Base-by-base conservation (phyloP, 1,140 invertebrate genomes). In the Drepana arcuata region DNA sequence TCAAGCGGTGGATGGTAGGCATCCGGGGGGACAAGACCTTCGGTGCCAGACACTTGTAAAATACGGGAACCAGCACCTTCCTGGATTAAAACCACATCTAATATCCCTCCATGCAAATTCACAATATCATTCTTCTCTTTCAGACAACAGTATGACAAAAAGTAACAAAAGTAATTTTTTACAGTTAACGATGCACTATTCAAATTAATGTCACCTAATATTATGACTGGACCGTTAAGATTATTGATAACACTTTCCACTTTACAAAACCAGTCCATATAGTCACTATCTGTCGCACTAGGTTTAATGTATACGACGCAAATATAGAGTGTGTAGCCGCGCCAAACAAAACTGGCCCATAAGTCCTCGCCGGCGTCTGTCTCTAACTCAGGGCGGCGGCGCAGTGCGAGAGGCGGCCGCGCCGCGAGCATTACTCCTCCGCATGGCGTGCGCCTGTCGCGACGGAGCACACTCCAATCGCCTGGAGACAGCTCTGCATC, bases 221-320 rank as follows among this genome's bases (percentile, higher is more conserved):
- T 33, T 2, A 40, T 2, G 9, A 40, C 10, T 7, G 9, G 6
- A 2, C 30, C 30, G 11, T 40, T 33, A 6, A 33, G 2, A 18
- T 7, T 18, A 27, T 27, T n/a, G 18, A 25, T 38, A 16, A 41
- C 29, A 34, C 39, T 41, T 23, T 41, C 39, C n/a, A 41, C 16
- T 41, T 41, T 41, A 33, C 15, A 7, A 10, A 42, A 42, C 18
- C n/a, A 32, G 6, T 25, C 10, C 41, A 43, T 37, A 12, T 43
- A 43, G 10, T 5, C 4, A 21, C 9, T 9, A 21, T 21, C 18
- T 9, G 18, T 4, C 18, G 18, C 18, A 21, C 9, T 36, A 31
- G 47, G 41, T 26, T 49, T 44, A 3, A 49, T 30, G 34, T 49
- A 44, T 12, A 48, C 40, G 3, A 48, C 46, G 37, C 46, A 48